A percentile compares a stretch with the other conserved stretches of the same genome.
Evolutionary conservation across 2,888 invertebrate species (phyloP).

Genomic region (Helobdella robusta): DNA sequence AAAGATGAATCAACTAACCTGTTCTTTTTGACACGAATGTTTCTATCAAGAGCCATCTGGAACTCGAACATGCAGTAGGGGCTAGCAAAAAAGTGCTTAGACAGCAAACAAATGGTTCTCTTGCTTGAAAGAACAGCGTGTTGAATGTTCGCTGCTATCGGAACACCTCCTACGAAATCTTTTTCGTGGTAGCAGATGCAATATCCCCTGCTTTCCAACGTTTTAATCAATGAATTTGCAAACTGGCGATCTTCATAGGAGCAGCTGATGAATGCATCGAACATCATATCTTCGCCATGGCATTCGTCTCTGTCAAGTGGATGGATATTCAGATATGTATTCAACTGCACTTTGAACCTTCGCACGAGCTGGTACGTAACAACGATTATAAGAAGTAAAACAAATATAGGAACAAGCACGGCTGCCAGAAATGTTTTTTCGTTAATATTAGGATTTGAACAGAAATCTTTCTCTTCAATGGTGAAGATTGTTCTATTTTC

Average conservation of each 20-base stretch:
- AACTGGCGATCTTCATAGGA: constrained; percentile 33
- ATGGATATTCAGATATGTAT: constrained; percentile 23
- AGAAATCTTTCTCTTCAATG: constrained; percentile 24
- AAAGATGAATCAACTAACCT: constrained; percentile 25
- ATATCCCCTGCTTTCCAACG: constrained; percentile 32
- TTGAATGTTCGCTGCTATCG: constrained; percentile 36
- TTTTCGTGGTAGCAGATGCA: constrained; percentile 35
- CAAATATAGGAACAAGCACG: neutral
- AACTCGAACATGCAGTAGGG: constrained; percentile 38
- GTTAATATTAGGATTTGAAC: constrained; percentile 12
- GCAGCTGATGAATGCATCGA: constrained; percentile 37
- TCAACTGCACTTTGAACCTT: constrained; percentile 23
- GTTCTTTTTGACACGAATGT: constrained; percentile 5
- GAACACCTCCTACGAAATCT: constrained; percentile 36
- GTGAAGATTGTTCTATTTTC: constrained; percentile 8
- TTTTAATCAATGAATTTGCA: constrained; percentile 24
- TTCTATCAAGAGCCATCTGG: constrained; percentile 33
- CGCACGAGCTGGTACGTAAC: neutral
- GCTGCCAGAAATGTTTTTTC: neutral
- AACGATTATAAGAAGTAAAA: neutral
- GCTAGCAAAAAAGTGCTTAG: constrained; percentile 33
- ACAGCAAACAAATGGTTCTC: constrained; percentile 35
- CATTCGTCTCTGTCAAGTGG: constrained; percentile 31
- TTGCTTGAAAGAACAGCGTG: constrained; percentile 35
- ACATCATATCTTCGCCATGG: constrained; percentile 30